Conservation (phyloP, 2,113 vertebrate species). For the Thunnus maccoyii region DNA sequence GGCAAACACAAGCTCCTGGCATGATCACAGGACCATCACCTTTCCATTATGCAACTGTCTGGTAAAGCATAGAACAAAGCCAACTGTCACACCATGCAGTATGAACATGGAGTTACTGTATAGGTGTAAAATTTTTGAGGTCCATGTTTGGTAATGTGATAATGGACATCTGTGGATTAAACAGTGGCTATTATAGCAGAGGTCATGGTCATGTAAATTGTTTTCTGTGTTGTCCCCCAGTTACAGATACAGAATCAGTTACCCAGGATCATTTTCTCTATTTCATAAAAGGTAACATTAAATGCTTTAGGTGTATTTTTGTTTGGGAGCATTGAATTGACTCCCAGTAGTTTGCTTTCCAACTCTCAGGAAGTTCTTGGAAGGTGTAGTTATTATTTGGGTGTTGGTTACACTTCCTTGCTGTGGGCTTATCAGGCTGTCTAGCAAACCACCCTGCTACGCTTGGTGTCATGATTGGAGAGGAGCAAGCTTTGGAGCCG, state of each 20-base stretch:
- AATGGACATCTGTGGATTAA: background rate
- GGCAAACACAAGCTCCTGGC: slow-evolving; percentile 27
- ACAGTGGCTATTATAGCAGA: background rate
- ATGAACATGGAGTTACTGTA: slow-evolving; percentile 5
- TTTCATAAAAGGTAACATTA: background rate
- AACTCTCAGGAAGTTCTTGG: background rate
- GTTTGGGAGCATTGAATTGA: background rate
- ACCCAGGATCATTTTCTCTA: background rate
- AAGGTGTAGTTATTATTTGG: slow-evolving; percentile 1
- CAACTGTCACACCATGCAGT: background rate
- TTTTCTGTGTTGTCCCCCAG: background rate
- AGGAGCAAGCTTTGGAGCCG: slow-evolving; percentile 22
- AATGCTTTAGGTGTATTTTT: slow-evolving; percentile 7
- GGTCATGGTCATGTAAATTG: background rate
- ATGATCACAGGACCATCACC: slow-evolving; percentile 29
- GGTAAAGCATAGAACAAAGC: slow-evolving; percentile 13
- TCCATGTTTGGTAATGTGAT: background rate
- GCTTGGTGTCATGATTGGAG: slow-evolving; percentile 45
- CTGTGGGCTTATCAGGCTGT: slow-evolving; percentile 7
- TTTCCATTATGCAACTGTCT: slow-evolving; percentile 32
- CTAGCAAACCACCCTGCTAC: slow-evolving; percentile 10
- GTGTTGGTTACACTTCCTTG: slow-evolving; percentile 12
- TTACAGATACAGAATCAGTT: background rate
- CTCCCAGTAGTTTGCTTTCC: background rate
- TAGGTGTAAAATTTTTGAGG: slow-evolving; percentile 4